Evolutionary conservation across 2,797 vertebrate genomes (phyloP), one percentile per base, ranked within the genome.

Genomic region (Sorex maritimensis): DNA sequence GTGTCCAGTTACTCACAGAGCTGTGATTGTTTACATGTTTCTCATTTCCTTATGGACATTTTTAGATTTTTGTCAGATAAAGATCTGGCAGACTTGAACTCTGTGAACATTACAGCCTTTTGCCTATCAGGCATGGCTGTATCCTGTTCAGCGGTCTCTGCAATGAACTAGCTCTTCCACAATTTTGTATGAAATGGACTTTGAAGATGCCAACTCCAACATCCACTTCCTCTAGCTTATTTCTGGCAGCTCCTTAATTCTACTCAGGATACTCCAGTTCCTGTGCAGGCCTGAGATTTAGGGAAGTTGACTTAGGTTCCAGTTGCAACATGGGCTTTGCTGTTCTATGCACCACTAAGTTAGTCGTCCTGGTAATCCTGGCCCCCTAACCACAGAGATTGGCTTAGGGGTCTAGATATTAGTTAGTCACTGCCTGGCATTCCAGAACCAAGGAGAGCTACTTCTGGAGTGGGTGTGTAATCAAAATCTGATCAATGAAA

Each of bases 1-100:
- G 78, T n/a, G 74, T 77, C 24, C 73, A 30, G 79, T 71, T 49
- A 61, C 58, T 71, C 49, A 19, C 28, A 67, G 89, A 96, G 63
- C 55, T 73, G 81, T 84, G 23, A 95, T 68, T 97, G 95, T 96
- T 97, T 93, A 88, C 86, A 79, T 90, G 97, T 94, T 96, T 94
- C 88, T 95, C 91, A 85, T 97, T 98, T 97, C 97, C 95, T 72
- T 19, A 84, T 96, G 96, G 86, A 96, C 95, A 96, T 95, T 94
- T 97, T 97, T 88, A 92, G 65, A 87, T 92, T 91, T 28, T 95
- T 94, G 86, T 91, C 82, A 94, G 96, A 95, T 97, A 96, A 92
- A 44, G 63, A 93, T 86, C 63, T 97, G 84, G 75, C 69, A 90
- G 89, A 68, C 82, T 96, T 73, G 61, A 82, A 75, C 46, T 93